Evolutionary conservation across 2,888 invertebrate genomes (phyloP).

Genomic region (Pharmacophagus antenor): DNA sequence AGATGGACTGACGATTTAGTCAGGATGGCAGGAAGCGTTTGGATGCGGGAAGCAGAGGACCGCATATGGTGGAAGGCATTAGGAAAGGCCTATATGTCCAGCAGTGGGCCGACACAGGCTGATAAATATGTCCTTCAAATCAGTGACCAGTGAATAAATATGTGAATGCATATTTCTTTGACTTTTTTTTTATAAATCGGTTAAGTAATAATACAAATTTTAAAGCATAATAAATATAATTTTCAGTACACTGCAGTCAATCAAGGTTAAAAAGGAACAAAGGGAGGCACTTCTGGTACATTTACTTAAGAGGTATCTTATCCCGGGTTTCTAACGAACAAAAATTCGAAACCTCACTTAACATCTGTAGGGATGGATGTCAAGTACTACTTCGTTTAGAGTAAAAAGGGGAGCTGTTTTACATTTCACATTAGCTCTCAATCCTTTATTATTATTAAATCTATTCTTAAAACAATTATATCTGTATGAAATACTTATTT

Average conservation of each 20-base stretch:
- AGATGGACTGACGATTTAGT: too few relatives aligned
- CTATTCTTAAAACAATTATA: not conserved
- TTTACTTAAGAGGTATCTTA: conserved; percentile 2
- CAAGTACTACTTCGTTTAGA: conserved; percentile 7
- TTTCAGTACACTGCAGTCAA: not conserved
- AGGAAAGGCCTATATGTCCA: too few relatives aligned
- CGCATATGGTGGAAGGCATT: too few relatives aligned
- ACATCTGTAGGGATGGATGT: conserved; percentile 5
- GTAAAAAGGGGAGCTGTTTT: not conserved
- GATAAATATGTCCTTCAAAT: too few relatives aligned
- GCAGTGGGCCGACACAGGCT: too few relatives aligned
- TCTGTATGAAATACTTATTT: too few relatives aligned
- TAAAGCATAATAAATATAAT: not conserved
- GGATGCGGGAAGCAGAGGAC: too few relatives aligned
- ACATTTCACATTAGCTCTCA: not conserved
- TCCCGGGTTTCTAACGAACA: not conserved
- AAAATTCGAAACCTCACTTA: conserved; percentile 13
- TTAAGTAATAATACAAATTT: not conserved
- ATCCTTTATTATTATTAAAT: not conserved
- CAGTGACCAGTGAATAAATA: not conserved
- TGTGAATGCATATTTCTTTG: not conserved
- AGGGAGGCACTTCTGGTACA: not conserved
- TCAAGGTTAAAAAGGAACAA: not conserved
- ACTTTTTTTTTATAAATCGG: not conserved
- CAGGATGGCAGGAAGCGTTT: too few relatives aligned